Evolutionary conservation across 2,113 vertebrate species (phyloP).

Genomic region (Haemorhous mexicanus): DNA sequence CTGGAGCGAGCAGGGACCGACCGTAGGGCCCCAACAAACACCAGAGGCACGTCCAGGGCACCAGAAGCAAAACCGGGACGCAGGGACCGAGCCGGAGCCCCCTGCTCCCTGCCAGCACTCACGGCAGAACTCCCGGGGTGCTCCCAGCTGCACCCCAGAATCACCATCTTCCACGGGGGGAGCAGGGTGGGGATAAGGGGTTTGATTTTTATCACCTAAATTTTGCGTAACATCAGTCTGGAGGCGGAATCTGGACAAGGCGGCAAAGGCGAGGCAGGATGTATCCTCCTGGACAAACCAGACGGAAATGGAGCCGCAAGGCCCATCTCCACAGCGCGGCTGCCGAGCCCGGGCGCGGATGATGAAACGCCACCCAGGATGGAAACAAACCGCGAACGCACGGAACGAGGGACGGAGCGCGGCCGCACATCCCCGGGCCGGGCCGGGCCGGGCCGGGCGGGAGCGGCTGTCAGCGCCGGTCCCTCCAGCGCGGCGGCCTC

Average conservation of each 20-base stretch:
- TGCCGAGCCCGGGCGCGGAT: background rate
- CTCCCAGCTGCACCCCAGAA: background rate
- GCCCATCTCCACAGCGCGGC: background rate
- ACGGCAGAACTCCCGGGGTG: background rate
- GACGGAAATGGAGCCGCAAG: background rate
- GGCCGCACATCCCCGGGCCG: background rate
- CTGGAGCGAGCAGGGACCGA: background rate
- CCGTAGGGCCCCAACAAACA: rapidly evolving
- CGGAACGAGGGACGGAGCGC: background rate
- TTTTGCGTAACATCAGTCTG: background rate
- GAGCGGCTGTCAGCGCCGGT: background rate
- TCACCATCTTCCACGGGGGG: rapidly evolving
- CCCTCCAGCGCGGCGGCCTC: background rate
- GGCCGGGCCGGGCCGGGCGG: background rate
- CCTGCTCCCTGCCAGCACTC: background rate
- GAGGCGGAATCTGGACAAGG: background rate
- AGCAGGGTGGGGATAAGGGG: background rate
- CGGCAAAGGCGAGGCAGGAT: background rate
- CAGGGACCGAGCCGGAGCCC: rapidly evolving
- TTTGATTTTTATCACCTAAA: background rate
- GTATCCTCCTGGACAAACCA: background rate
- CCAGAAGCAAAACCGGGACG: rapidly evolving
- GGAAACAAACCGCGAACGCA: background rate
- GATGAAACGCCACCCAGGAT: background rate
- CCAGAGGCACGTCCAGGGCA: background rate